phyloP scores from a whole-genome alignment of 2,113 vertebrate species.

The Micromys minutus region DNA sequence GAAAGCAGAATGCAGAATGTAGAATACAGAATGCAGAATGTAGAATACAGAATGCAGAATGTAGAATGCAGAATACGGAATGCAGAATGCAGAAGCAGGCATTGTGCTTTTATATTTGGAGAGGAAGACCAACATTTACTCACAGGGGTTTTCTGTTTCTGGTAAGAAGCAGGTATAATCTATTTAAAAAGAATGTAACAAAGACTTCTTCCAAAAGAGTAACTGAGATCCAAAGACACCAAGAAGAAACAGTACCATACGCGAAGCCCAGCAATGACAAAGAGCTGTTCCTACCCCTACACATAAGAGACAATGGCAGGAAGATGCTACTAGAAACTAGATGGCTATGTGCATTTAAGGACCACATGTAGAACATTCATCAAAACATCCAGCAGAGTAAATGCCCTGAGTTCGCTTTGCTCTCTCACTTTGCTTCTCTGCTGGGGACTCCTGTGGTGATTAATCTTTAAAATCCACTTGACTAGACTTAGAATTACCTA shows the following conservation, averaged over 20 bases:
- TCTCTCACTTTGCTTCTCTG: background rate
- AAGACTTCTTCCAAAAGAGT: constrained; percentile 4
- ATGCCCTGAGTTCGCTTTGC: background rate
- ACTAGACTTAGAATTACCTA: background rate
- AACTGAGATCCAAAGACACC: constrained; percentile 1
- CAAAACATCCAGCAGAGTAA: background rate
- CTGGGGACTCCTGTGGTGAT: background rate
- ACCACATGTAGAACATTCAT: background rate
- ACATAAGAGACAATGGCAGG: background rate
- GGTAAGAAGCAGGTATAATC: background rate
- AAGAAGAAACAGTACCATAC: background rate
- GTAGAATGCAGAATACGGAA: too few relatives aligned
- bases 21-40: too few relatives aligned
- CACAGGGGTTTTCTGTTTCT: background rate
- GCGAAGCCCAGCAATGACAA: background rate
- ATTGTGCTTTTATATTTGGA: constrained; percentile 10
- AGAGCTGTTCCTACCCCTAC: background rate
- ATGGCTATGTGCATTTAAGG: background rate
- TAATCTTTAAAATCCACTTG: background rate
- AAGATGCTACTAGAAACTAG: background rate
- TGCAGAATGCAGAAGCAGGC: background rate
- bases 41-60: too few relatives aligned
- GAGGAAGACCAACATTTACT: background rate
- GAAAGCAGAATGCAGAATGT: too few relatives aligned
- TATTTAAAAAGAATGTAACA: background rate